phyloP scores from a whole-genome alignment of 1,140 invertebrate genomes.

The Coboldia fuscipes region DNA sequence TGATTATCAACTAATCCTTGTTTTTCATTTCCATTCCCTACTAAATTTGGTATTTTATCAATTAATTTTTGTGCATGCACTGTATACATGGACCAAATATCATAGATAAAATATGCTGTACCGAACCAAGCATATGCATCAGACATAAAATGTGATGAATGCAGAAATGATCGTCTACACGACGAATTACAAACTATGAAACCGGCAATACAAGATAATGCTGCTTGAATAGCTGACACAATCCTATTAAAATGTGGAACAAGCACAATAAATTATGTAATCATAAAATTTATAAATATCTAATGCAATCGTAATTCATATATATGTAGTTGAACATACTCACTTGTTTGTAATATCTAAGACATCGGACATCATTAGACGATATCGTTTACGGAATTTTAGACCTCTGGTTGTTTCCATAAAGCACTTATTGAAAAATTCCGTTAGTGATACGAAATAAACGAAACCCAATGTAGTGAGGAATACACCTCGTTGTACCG shows the following conservation, averaged over 20 bases:
- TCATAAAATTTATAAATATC: background rate
- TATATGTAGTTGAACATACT: conserved; percentile 12
- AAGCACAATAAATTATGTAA: background rate
- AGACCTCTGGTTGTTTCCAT: conserved; percentile 29
- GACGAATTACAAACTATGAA: conserved; percentile 36
- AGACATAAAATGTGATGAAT: conserved; percentile 40
- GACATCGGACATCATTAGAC: conserved; percentile 33
- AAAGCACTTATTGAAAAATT: conserved; percentile 31
- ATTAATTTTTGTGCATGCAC: conserved; percentile 25
- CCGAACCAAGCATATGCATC: conserved; percentile 55
- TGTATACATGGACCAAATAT: conserved; percentile 49
- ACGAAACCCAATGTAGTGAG: conserved; percentile 33
- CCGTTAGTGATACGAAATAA: conserved; percentile 37
- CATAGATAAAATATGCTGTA: conserved; percentile 53
- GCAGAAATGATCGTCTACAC: conserved; percentile 35
- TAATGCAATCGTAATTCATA: background rate
- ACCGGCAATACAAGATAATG: conserved; percentile 37
- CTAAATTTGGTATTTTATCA: conserved; percentile 6
- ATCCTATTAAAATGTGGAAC: conserved; percentile 23
- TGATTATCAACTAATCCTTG: conserved; percentile 11
- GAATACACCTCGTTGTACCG: conserved; percentile 27
- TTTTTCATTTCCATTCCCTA: conserved; percentile 1
- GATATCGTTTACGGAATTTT: conserved; percentile 31
- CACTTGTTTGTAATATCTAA: conserved; percentile 49
- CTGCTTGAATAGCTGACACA: conserved; percentile 41